A percentile compares a stretch with the other conserved stretches of the same genome.
These are phyloP conservation scores for Phrynosoma platyrhinos DNA, from an alignment of 2,113 vertebrate genomes.

Conservation along the genomic window DNA sequence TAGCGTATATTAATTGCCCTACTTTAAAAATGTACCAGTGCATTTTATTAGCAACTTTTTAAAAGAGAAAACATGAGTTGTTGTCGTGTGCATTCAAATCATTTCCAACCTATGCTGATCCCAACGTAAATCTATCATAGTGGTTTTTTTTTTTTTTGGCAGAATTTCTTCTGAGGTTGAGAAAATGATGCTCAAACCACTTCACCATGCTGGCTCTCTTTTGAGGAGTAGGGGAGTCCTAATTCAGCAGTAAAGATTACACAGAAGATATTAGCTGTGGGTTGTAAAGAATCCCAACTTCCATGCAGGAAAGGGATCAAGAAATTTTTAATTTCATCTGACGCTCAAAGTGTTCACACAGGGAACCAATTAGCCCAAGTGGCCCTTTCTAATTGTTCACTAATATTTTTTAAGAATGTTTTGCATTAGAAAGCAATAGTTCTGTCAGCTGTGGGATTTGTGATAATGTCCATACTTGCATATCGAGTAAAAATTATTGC, in stretches of 20 bases:
- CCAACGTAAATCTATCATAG: too few relatives aligned
- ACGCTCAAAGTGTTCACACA: conserved; percentile 10
- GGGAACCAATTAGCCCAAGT: conserved; percentile 16
- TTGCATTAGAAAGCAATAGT: conserved; percentile 13
- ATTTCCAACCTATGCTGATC: too few relatives aligned
- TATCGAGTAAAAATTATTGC: conserved; percentile 60
- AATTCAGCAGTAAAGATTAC: background rate
- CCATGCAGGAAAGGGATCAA: background rate
- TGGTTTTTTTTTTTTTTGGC: too few relatives aligned
- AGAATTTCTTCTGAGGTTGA: too few relatives aligned
- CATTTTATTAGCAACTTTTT: background rate
- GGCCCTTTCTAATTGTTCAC: conserved; percentile 29
- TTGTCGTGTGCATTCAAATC: too few relatives aligned
- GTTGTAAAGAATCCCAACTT: background rate
- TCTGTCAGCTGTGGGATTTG: conserved; percentile 42
- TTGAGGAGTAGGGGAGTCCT: too few relatives aligned
- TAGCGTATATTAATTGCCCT: background rate
- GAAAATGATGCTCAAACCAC: too few relatives aligned
- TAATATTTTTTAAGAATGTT: conserved; percentile 41
- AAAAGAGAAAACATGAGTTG: background rate
- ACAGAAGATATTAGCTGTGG: background rate
- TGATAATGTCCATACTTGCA: conserved; percentile 51
- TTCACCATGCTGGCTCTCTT: too few relatives aligned
- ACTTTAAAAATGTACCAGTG: background rate
- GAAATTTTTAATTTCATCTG: background rate